Evolutionary conservation across 2,113 vertebrate species (phyloP).

Genomic region (Lycaon pictus): DNA sequence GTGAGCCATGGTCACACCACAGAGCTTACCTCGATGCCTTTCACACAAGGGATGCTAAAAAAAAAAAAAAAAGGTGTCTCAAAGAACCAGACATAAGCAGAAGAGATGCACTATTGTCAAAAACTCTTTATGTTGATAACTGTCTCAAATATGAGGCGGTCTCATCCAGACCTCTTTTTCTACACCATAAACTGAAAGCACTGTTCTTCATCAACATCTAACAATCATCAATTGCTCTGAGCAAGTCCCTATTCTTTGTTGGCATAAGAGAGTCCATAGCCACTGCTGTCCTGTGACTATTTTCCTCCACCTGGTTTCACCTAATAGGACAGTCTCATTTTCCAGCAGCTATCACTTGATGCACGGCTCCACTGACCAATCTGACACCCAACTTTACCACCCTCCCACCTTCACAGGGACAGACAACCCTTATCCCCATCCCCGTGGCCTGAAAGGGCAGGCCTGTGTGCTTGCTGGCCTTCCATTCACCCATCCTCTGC

Average conservation of each 20-base stretch:
- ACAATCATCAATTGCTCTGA: neutral
- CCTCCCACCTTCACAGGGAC: neutral
- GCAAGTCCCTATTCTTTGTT: accelerated
- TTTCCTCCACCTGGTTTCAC: neutral
- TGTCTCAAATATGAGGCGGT: neutral
- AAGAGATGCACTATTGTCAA: neutral
- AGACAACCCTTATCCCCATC: accelerated
- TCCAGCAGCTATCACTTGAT: neutral
- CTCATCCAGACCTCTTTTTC: too few relatives aligned
- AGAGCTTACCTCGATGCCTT: neutral
- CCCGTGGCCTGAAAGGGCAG: neutral
- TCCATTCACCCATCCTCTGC: accelerated
- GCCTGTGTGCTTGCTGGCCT: neutral
- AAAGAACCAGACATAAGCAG: neutral
- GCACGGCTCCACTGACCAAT: neutral
- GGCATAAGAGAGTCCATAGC: neutral
- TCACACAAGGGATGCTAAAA: neutral
- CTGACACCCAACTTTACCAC: neutral
- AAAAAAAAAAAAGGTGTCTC: neutral
- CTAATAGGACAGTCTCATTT: neutral
- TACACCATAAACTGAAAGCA: neutral
- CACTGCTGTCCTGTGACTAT: neutral
- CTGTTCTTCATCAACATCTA: neutral
- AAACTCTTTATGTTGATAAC: neutral
- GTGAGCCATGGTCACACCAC: neutral